Conservation (phyloP, 1,140 invertebrate genomes). For the Procambarus clarkii region DNA sequence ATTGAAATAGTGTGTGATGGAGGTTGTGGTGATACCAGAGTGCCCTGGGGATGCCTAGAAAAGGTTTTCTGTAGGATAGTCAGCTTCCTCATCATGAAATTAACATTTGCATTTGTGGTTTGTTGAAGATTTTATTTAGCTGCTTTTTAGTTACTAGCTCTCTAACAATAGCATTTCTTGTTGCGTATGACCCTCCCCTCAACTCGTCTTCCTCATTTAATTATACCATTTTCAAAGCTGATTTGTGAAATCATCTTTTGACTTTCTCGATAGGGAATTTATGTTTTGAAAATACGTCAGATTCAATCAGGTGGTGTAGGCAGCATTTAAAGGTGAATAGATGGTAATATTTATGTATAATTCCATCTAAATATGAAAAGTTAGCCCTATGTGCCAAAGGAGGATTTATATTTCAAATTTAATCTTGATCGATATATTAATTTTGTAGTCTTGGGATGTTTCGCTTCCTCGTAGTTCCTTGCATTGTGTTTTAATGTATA, state of each 20-base stretch:
- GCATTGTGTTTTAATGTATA: too few relatives aligned
- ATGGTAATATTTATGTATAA: too few relatives aligned
- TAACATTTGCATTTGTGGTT: slow-evolving; percentile 39
- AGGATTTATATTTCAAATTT: too few relatives aligned
- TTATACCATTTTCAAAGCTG: not conserved
- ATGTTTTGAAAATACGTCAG: too few relatives aligned
- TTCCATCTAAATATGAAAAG: too few relatives aligned
- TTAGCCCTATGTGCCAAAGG: too few relatives aligned
- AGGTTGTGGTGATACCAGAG: slow-evolving; percentile 35
- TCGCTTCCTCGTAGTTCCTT: too few relatives aligned
- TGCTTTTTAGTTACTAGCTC: slow-evolving; percentile 35
- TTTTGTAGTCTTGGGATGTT: too few relatives aligned
- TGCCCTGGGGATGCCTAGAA: slow-evolving; percentile 36
- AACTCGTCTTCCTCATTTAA: not conserved
- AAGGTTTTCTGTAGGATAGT: slow-evolving; percentile 56
- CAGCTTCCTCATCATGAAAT: slow-evolving; percentile 32
- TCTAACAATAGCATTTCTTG: slow-evolving; percentile 44
- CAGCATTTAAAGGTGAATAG: too few relatives aligned
- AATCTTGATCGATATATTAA: too few relatives aligned
- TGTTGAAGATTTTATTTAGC: not conserved
- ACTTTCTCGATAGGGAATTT: not conserved
- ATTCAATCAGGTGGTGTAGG: too few relatives aligned
- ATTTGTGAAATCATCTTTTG: slow-evolving; percentile 28
- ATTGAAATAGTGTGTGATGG: not conserved
- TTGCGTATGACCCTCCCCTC: slow-evolving; percentile 21